Base-by-base conservation (phyloP, 2,888 invertebrate genomes). In the Xanthostigma xanthostigma region DNA sequence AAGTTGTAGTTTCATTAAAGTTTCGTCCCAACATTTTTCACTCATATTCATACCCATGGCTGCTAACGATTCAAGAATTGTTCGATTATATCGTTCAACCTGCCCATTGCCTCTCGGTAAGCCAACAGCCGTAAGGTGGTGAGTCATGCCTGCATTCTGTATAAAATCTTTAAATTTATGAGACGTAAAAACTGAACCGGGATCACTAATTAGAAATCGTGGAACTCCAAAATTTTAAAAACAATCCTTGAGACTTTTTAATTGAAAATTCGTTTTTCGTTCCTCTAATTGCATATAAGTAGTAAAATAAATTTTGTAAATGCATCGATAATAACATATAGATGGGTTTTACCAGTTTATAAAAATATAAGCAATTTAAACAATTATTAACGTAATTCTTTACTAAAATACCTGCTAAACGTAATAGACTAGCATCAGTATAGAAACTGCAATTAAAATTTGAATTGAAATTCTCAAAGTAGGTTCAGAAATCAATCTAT, bases 261-360 rank as follows among this genome's bases (percentile, higher is more conserved):
- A 49, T 41, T 9, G 34, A 36, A 34, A 17, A 40, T 14, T 38
- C 44, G 11, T 47, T 35, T 33, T 49, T 49, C 2, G 49, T 49
- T 11, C 40, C 36, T 2, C 14, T 9, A 11, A 49, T 47, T 13
- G 57, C 47, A 5, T 41, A 49, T 8, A 57, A 51, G n/a, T n/a
- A n/a, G n/a, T 46, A 58, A 57, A 4, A 54, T 52, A 49, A 57
- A 59, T 48, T 57, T 57, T 13, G 56, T 57, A 45, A 56, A 55
- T 2, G 54, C 51, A 46, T 56, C 56, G 10, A 56, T 56, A 0
- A 49, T 11, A 1, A 58, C 56, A 9, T 55, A 41, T 11, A 58
- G 44, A 36, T 58, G 53, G 41, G 8, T 45, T 10, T 50, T 48
- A 12, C 50, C 55, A 13, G 53, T 45, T 33, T 27, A 48, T 9